Conservation (phyloP, 1,140 invertebrate species). For the Drosophila guanche region DNA sequence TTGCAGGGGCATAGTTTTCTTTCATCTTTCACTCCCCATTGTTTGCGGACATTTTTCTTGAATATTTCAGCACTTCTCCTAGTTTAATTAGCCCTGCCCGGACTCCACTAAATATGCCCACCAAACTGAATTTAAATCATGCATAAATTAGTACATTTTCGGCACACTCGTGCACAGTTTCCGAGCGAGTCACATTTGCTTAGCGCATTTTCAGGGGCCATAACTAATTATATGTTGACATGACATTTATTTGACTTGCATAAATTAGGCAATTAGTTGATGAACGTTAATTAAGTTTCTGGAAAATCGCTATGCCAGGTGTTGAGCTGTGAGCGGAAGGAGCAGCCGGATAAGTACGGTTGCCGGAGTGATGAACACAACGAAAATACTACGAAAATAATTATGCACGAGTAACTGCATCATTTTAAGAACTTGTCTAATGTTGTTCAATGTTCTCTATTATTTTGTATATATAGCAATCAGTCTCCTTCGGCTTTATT, state of each 20-base stretch:
- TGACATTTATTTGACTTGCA: conserved; percentile 79
- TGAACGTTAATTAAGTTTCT: conserved; percentile 66
- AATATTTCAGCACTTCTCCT: not conserved
- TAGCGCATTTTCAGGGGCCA: conserved; percentile 34
- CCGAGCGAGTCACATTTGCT: conserved; percentile 37
- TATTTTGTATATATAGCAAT: too few species aligned
- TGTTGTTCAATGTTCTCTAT: too few species aligned
- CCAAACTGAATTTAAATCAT: conserved; percentile 48
- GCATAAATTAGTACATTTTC: conserved; percentile 56
- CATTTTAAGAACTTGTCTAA: too few species aligned
- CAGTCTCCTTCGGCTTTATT: too few species aligned
- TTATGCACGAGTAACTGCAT: too few species aligned
- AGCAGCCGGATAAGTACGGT: too few species aligned
- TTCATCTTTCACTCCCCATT: not conserved
- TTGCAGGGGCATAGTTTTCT: conserved; percentile 7
- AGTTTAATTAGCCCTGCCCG: conserved; percentile 43
- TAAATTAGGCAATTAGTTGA: conserved; percentile 79
- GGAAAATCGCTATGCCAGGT: conserved; percentile 23
- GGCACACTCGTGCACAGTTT: not conserved
- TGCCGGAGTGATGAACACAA: too few species aligned
- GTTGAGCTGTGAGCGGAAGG: conserved; percentile 1
- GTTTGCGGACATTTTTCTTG: conserved; percentile 21
- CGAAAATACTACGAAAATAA: too few species aligned
- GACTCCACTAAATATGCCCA: not conserved
- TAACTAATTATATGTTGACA: conserved; percentile 77